Evolutionary conservation across 2,888 invertebrate species (phyloP), one percentile per base, ranked within the genome.

Genomic region (Caenorhabditis afra): DNA sequence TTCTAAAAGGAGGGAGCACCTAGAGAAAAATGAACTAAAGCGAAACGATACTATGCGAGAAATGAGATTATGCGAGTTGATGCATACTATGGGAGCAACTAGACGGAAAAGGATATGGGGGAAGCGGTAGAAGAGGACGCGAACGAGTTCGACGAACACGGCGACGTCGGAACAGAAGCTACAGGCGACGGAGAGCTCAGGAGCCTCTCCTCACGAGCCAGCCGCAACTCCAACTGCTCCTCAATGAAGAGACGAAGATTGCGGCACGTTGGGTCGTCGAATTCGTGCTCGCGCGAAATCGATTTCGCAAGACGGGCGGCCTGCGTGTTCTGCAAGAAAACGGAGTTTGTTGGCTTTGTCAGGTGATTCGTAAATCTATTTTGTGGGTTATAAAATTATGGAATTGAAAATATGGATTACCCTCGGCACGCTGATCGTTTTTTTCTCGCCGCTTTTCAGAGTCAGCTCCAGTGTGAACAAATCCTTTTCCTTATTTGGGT

Each of bases 241-340:
- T 86, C 86, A 23, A 86, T 52, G 35, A 82, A 85, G 10, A 81
- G 16, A 16, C 86, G 75, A 1, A 86, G 67, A 22, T 78, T 75
- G 57, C 86, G 81, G 39, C 84, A 85, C 57, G 85, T 83, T 1
- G 73, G 67, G 35, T 86, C 85, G 47, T 73, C 75, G 53, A 84
- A 83, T 23, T 70, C 67, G 67, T 84, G 57, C 44, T 82, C 66
- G n/a, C 83, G 70, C 12, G 78, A 67, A 1, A 86, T 49, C 0
- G 57, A 39, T 50, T 86, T 86, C 2, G 86, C 76, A 0, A 85
- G 47, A 22, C 83, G 74, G 14, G 86, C 85, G 1, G 86, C 78
- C 65, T 79, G 80, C 22, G 83, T 82, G 12, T 71, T 79, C 86
- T 86, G 73, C 18, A 85, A 81, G n/a, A 20, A 10, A 14, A 22